A percentile compares a stretch with the other conserved stretches of the same genome.
Conservation (phyloP, 2,113 vertebrate species). For the Nycticryphes semicollaris region DNA sequence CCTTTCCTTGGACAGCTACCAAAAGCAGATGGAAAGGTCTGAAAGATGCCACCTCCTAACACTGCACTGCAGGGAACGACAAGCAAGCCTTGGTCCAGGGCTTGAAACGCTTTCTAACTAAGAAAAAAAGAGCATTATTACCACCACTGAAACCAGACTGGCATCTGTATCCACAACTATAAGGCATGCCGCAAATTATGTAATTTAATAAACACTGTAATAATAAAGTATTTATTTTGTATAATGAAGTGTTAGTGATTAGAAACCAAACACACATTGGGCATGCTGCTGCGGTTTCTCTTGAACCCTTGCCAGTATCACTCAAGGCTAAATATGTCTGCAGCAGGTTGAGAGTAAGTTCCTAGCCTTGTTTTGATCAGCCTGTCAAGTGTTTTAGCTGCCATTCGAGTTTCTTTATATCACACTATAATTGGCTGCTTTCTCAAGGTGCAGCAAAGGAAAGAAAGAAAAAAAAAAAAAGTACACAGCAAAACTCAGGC, state of each 20-base stretch:
- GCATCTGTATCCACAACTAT: slow-evolving; percentile 41
- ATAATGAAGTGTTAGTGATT: slow-evolving; percentile 75
- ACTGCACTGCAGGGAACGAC: not conserved
- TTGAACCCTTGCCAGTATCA: slow-evolving; percentile 72
- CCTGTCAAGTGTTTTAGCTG: slow-evolving; percentile 65
- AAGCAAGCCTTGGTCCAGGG: not conserved
- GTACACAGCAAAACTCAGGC: not conserved
- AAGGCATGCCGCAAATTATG: slow-evolving; percentile 47
- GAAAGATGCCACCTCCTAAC: slow-evolving; percentile 34
- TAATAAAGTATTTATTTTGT: slow-evolving; percentile 74
- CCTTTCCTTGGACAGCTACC: slow-evolving; percentile 45
- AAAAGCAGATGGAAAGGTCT: not conserved
- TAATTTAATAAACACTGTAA: slow-evolving; percentile 70
- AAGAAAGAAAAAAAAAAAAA: not conserved
- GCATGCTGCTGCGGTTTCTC: slow-evolving; percentile 65
- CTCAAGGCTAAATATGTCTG: slow-evolving; percentile 68
- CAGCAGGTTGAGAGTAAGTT: slow-evolving; percentile 61
- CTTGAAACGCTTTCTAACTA: not conserved
- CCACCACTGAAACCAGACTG: slow-evolving; percentile 21
- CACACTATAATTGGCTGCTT: slow-evolving; percentile 68
- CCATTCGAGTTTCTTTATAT: slow-evolving; percentile 67
- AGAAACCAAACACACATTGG: slow-evolving; percentile 68
- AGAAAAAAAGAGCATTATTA: not conserved
- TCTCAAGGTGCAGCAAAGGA: slow-evolving; percentile 62
- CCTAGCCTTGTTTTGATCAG: slow-evolving; percentile 70